Conservation (phyloP, 2,113 vertebrate genomes). For the Loxodonta africana region DNA sequence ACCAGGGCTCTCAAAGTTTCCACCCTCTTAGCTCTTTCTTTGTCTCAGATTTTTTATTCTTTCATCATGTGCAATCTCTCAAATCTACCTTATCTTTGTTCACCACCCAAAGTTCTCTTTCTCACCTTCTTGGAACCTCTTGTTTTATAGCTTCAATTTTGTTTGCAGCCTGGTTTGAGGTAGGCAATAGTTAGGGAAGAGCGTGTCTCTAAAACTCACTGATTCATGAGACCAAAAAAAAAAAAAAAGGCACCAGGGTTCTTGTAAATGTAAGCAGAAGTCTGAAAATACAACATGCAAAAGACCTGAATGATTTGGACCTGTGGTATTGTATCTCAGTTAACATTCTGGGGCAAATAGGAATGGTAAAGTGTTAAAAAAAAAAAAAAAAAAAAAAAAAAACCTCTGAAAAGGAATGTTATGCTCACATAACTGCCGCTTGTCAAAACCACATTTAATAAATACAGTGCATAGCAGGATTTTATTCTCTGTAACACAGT, state of each 20-base stretch:
- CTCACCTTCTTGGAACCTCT: neutral
- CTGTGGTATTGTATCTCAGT: neutral
- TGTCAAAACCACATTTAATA: slow-evolving; percentile 56
- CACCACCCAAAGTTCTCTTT: neutral
- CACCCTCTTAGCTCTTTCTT: neutral
- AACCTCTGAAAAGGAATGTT: slow-evolving; percentile 3
- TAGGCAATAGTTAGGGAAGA: neutral
- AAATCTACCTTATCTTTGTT: neutral
- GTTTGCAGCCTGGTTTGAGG: neutral
- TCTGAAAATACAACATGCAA: neutral
- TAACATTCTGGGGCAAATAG: neutral
- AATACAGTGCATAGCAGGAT: slow-evolving; percentile 12
- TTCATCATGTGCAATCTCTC: neutral
- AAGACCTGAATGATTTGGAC: neutral
- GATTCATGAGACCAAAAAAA: neutral
- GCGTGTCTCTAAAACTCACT: neutral
- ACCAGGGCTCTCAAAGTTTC: neutral
- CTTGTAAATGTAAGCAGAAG: neutral
- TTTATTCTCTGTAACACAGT: slow-evolving; percentile 40
- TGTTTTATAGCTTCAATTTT: neutral
- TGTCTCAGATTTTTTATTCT: slow-evolving; percentile 24
- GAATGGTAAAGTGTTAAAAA: neutral
- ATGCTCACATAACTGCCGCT: neutral
- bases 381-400: neutral
- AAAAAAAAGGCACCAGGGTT: too few relatives aligned